A percentile compares a stretch with the other conserved stretches of the same genome.
phyloP scores from a whole-genome alignment of 2,888 invertebrate species.

The Allygus modestus region DNA sequence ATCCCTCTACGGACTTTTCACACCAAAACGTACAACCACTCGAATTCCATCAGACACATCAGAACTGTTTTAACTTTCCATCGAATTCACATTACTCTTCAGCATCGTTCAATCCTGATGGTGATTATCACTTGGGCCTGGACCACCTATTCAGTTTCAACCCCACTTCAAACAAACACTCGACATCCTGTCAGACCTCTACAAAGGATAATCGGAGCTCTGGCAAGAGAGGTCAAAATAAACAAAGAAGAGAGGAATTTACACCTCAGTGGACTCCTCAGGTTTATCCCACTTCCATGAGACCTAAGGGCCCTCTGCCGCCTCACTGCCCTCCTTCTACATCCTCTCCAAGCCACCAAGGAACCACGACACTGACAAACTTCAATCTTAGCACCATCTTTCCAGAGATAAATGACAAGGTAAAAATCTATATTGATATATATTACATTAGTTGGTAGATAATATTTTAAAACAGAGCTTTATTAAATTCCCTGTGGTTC shows the following conservation, averaged over 20 bases:
- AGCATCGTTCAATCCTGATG: constrained; percentile 29
- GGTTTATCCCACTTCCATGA: constrained; percentile 37
- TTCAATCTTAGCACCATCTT: constrained; percentile 91
- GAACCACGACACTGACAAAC: constrained; percentile 81
- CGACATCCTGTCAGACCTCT: constrained; percentile 45
- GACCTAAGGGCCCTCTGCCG: background rate
- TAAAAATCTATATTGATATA: constrained; percentile 66
- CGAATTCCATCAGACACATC: constrained; percentile 62
- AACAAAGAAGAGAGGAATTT: constrained; percentile 55
- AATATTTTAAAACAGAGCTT: no score
- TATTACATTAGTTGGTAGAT: background rate
- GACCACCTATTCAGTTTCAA: constrained; percentile 52
- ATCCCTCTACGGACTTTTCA: constrained; percentile 6
- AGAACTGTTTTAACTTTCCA: constrained; percentile 65
- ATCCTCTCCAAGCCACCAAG: constrained; percentile 61
- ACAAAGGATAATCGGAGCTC: constrained; percentile 31
- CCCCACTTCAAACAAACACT: constrained; percentile 1
- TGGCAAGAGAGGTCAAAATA: constrained; percentile 14
- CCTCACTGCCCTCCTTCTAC: constrained; percentile 31
- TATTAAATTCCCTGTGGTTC: no score
- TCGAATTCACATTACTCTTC: constrained; percentile 52
- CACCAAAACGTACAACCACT: constrained; percentile 51
- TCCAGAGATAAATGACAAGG: constrained; percentile 87
- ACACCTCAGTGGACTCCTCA: constrained; percentile 49
- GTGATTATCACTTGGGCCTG: constrained; percentile 52